Evolutionary conservation across 2,797 vertebrate species (phyloP).

Genomic region (Pipistrellus kuhlii): DNA sequence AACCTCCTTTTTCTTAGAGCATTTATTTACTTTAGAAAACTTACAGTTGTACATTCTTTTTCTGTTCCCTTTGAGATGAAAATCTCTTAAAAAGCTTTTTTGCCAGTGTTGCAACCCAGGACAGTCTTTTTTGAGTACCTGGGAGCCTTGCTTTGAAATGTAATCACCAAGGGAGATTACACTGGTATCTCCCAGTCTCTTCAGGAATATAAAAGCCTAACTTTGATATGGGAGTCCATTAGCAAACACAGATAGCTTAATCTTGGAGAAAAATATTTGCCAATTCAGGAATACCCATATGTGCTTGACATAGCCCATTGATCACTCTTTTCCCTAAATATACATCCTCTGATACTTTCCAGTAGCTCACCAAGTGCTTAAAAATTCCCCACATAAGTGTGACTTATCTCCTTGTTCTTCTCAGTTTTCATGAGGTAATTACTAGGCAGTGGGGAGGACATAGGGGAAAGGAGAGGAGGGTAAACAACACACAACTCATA

Average conservation of each 20-base stretch:
- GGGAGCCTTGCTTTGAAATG: not conserved
- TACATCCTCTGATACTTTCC: not conserved
- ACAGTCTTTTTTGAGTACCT: constrained; percentile 30
- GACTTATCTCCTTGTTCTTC: not conserved
- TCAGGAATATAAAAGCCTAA: not conserved
- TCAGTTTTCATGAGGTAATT: constrained; percentile 16
- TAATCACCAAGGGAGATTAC: not conserved
- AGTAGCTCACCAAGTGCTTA: not conserved
- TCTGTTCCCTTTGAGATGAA: not conserved
- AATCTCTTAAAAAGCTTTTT: constrained; percentile 25
- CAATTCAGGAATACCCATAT: not conserved
- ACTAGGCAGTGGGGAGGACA: not conserved
- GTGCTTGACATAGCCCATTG: not conserved
- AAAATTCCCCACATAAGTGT: not conserved
- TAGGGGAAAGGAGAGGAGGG: no score
- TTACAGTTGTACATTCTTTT: constrained; percentile 6
- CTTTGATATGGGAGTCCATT: not conserved
- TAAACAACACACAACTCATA: not conserved
- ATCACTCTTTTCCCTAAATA: not conserved
- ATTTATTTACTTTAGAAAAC: constrained; percentile 47
- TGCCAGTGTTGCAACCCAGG: not conserved
- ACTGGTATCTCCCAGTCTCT: not conserved
- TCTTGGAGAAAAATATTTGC: constrained; percentile 48
- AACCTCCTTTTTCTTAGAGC: not conserved
- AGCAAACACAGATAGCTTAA: constrained; percentile 23